Evolutionary conservation across 2,113 vertebrate species (phyloP).

Genomic region (Psammodynastes pulverulentus): DNA sequence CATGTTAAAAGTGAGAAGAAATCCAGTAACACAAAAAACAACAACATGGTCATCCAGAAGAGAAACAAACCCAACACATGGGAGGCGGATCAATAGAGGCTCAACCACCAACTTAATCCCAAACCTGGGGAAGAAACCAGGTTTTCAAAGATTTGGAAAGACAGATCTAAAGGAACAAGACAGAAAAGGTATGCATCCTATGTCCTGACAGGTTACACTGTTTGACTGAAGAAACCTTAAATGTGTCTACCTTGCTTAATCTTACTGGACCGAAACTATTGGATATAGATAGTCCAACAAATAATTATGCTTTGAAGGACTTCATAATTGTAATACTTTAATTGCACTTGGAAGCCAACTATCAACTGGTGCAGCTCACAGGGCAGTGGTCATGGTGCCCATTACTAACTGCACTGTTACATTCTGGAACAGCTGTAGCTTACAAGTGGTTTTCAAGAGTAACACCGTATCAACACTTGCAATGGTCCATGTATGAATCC

Average conservation of each 20-base stretch:
- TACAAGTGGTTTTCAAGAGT: background rate
- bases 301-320: background rate
- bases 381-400: background rate
- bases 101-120: background rate
- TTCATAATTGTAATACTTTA: background rate
- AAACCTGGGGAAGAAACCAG: background rate
- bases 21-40: no score
- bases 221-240: background rate
- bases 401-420: background rate
- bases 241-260: background rate
- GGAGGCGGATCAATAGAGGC: background rate
- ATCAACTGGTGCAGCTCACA: background rate
- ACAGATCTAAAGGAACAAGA: background rate
- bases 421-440: background rate
- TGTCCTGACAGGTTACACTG: background rate
- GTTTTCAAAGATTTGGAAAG: background rate
- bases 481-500: background rate
- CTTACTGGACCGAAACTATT: background rate
- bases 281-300: background rate
- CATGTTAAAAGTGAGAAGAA: no score
- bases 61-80: background rate
- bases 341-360: background rate
- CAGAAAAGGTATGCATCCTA: background rate
- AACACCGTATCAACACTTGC: background rate
- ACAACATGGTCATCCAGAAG: background rate